These are phyloP conservation scores for Lethocerus indicus DNA, from an alignment of 1,140 invertebrate species.

Conservation along the genomic window DNA sequence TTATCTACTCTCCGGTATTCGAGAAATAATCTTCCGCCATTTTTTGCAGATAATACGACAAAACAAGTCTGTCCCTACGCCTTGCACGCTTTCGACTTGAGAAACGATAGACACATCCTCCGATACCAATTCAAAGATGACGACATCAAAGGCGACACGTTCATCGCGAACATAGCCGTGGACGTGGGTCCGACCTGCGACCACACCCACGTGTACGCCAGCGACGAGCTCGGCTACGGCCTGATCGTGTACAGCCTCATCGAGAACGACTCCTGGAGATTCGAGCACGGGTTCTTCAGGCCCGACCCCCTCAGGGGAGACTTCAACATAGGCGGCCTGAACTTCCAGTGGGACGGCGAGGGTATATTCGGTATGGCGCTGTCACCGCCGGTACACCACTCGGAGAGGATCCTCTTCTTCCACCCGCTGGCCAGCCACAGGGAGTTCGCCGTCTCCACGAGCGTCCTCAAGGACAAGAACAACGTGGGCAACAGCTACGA, in stretches of 20 bases:
- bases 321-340: slow-evolving; percentile 57
- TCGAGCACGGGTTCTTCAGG: slow-evolving; percentile 52
- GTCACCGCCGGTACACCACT: slow-evolving; percentile 40
- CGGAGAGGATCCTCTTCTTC: slow-evolving; percentile 53
- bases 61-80: slow-evolving; percentile 53
- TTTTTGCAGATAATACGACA: slow-evolving; percentile 37
- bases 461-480: slow-evolving; percentile 38
- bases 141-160: slow-evolving; percentile 55
- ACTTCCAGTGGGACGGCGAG: slow-evolving; percentile 67
- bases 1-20: too few species aligned
- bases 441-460: slow-evolving; percentile 59
- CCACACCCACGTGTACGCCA: slow-evolving; percentile 61
- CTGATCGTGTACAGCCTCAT: slow-evolving; percentile 59
- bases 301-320: slow-evolving; percentile 60
- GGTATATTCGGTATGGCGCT: slow-evolving; percentile 64
- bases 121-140: slow-evolving; percentile 48
- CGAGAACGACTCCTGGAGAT: slow-evolving; percentile 55
- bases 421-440: slow-evolving; percentile 55
- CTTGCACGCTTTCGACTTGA: slow-evolving; percentile 56
- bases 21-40: too few species aligned
- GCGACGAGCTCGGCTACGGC: slow-evolving; percentile 63
- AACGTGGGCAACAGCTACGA: slow-evolving; percentile 34
- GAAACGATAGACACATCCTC: slow-evolving; percentile 46
- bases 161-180: slow-evolving; percentile 65
- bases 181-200: slow-evolving; percentile 56